Conservation (phyloP, 2,797 vertebrate genomes). For the Neolamprologus multifasciatus region DNA sequence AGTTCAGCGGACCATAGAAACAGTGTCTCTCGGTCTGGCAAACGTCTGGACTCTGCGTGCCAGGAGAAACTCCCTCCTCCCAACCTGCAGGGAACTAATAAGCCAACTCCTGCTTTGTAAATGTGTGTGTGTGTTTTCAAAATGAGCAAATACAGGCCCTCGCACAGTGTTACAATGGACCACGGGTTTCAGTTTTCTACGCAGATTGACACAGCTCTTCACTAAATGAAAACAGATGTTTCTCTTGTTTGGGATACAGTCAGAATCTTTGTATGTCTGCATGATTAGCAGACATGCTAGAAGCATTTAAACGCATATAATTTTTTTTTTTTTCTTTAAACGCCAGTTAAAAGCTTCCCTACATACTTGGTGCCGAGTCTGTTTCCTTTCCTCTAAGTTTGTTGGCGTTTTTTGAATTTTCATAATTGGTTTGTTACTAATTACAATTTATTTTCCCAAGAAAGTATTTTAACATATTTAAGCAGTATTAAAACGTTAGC, state of each 20-base stretch:
- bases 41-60: conserved; percentile 42
- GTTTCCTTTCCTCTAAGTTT: background rate
- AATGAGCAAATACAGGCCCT: conserved; percentile 10
- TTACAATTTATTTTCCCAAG: background rate
- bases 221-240: conserved; percentile 65
- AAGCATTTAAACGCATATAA: background rate
- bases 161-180: conserved; percentile 18
- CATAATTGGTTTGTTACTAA: background rate
- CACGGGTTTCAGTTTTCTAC: conserved; percentile 42
- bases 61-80: conserved; percentile 58
- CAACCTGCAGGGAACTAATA: conserved; percentile 52
- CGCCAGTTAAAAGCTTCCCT: background rate
- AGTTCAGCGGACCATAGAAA: conserved; percentile 48
- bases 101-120: conserved; percentile 47
- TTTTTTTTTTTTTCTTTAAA: background rate
- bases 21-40: conserved; percentile 57
- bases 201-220: conserved; percentile 28
- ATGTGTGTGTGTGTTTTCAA: conserved; percentile 26
- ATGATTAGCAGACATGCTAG: background rate
- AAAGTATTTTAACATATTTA: background rate
- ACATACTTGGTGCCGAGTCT: background rate
- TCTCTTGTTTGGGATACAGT: conserved; percentile 5
- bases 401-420: background rate
- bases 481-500: background rate
- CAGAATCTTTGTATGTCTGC: background rate